Evolutionary conservation across 1,140 invertebrate species (phyloP).

Genomic region (Lepidurus arcticus): DNA sequence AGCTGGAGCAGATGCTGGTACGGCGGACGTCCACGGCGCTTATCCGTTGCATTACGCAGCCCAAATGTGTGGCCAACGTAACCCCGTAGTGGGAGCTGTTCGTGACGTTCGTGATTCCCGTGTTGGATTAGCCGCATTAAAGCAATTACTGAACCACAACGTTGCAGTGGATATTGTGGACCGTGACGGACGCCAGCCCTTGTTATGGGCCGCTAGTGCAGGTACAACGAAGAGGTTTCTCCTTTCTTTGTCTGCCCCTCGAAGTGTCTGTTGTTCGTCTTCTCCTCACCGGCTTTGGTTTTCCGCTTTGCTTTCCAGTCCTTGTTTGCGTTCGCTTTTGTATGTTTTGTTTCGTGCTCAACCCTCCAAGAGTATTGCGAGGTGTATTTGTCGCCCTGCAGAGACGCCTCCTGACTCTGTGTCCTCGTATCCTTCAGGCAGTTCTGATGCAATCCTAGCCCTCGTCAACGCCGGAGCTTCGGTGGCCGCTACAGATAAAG

Average conservation of each 20-base stretch:
- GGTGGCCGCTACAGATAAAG: conserved; percentile 70
- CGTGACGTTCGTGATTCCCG: conserved; percentile 44
- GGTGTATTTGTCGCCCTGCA: background rate
- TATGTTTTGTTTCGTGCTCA: conserved; percentile 26
- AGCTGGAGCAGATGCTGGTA: conserved; percentile 72
- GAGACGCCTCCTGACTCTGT: conserved; percentile 23
- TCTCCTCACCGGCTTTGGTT: conserved; percentile 21
- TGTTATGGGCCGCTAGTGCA: conserved; percentile 94
- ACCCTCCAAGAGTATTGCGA: conserved; percentile 4
- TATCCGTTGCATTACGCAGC: conserved; percentile 95
- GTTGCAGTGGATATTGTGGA: conserved; percentile 79
- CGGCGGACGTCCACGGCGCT: conserved; percentile 86
- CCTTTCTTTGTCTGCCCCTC: conserved; percentile 6
- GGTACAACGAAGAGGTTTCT: conserved; percentile 49
- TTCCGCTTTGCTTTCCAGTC: background rate
- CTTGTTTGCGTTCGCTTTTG: background rate
- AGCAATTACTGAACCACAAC: conserved; percentile 70
- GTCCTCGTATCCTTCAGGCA: conserved; percentile 51
- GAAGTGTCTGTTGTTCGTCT: background rate
- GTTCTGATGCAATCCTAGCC: conserved; percentile 78
- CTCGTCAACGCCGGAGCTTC: conserved; percentile 77
- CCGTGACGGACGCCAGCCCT: conserved; percentile 82
- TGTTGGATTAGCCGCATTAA: conserved; percentile 68
- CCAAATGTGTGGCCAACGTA: conserved; percentile 72
- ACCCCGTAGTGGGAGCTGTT: conserved; percentile 38